Evolutionary conservation across 2,888 invertebrate species (phyloP), one percentile per base, ranked within the genome.

Genomic region (Xestia c-nigrum): DNA sequence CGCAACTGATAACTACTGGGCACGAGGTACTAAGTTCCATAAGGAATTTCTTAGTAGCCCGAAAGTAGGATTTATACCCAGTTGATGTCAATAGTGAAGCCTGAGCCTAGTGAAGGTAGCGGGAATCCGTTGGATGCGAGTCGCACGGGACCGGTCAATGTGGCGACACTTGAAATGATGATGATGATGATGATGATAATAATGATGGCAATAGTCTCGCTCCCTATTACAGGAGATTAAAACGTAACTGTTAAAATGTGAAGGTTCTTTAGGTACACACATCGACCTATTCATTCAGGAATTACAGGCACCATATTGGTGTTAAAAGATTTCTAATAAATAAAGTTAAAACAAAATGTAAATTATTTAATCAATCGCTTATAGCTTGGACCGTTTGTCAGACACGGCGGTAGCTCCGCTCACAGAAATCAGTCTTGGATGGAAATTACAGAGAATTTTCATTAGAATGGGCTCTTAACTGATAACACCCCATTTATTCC

Each of bases 381-480:
- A 38, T 83, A 10, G 74, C 84, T 91, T 89, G 61, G 0, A 24
- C 88, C 87, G 63, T 24, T 0, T 7, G 6, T 38, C 63, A 72
- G 63, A 66, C 61, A 71, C 80, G 86, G 77, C 84, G 84, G 81
- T 87, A 88, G 74, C 84, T 86, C 74, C 84, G 88, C 86, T 88
- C 74, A 68, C 84, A 87, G 88, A 89, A 90, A 90, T 91, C 90
- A 86, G 89, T 90, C 89, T 89, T 81, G 81, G 85, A 88, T 89
- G 82, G 85, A 85, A 89, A 90, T 89, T 89, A 89, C 89, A 85
- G 80, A 88, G 89, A 89, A 86, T 88, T 90, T 91, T 91, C 90
- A 91, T 91, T 91, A 90, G 85, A 88, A 85, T 84, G 74, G 81
- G 78, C 88, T 83, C 84, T 83, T 85, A 88, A 91, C 85, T 85